Evolutionary conservation across 2,113 vertebrate species (phyloP).

Genomic region (Solea senegalensis): DNA sequence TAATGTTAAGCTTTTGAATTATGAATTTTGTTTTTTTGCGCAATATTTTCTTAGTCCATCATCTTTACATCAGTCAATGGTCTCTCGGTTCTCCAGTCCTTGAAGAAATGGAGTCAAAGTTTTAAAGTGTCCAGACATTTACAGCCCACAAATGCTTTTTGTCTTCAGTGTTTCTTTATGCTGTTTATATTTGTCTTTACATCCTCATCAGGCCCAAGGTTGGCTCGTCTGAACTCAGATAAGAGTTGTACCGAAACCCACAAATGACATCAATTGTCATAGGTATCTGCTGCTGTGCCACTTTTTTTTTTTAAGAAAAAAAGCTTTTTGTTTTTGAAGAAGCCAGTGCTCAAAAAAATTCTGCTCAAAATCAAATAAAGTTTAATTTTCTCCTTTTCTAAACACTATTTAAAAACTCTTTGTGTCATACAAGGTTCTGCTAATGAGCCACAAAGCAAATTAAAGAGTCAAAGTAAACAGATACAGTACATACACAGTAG

Average conservation of each 20-base stretch:
- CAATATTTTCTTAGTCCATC: not conserved
- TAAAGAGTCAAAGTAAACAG: not conserved
- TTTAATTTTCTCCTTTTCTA: not conserved
- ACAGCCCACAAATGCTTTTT: too few relatives aligned
- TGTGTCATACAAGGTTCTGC: not conserved
- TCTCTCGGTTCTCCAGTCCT: not conserved
- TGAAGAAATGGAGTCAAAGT: not conserved
- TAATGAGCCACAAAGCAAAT: not conserved
- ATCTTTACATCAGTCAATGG: not conserved
- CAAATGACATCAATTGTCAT: not conserved
- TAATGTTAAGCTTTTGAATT: not conserved
- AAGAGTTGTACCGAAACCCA: not conserved
- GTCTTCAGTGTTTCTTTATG: not conserved
- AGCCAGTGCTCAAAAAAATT: not conserved
- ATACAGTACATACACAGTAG: too few relatives aligned
- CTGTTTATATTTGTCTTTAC: not conserved
- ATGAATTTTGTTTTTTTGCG: not conserved
- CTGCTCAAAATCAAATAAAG: not conserved
- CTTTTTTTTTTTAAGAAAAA: not conserved
- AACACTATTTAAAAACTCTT: not conserved
- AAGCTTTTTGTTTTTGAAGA: not conserved
- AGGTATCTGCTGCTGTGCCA: not conserved
- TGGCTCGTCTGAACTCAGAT: not conserved
- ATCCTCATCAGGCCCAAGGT: not conserved
- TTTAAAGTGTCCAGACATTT: too few relatives aligned